These are phyloP conservation scores for Coenobita brevimanus DNA, from an alignment of 1,140 invertebrate genomes.

Conservation along the genomic window DNA sequence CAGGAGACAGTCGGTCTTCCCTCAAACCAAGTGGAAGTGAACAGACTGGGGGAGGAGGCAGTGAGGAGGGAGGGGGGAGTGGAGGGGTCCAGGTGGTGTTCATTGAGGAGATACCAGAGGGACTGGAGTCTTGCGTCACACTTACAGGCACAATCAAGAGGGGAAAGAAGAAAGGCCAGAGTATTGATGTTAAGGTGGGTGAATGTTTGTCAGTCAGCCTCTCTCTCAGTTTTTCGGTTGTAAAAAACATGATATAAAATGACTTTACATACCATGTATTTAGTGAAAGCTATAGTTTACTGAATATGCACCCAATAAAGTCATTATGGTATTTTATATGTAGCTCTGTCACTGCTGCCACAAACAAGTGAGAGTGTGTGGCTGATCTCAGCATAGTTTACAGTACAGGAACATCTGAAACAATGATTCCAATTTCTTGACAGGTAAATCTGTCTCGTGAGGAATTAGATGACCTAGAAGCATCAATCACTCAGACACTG, in stretches of 20 bases:
- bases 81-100: constrained; percentile 66
- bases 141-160: constrained; percentile 82
- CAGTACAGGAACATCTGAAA: too few relatives aligned
- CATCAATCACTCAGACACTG: constrained; percentile 77
- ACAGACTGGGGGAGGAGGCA: not conserved
- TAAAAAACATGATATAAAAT: too few relatives aligned
- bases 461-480: constrained; percentile 81
- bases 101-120: constrained; percentile 67
- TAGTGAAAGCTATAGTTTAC: too few relatives aligned
- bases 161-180: constrained; percentile 83
- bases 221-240: too few relatives aligned
- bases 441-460: constrained; percentile 77
- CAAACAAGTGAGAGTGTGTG: too few relatives aligned
- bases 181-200: constrained; percentile 82
- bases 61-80: constrained; percentile 27
- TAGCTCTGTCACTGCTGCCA: too few relatives aligned
- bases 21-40: constrained; percentile 17
- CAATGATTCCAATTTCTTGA: too few relatives aligned
- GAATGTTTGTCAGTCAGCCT: constrained; percentile 60
- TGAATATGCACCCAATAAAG: too few relatives aligned
- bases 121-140: constrained; percentile 71
- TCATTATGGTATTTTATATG: too few relatives aligned
- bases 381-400: too few relatives aligned
- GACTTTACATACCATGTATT: not conserved
- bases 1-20: constrained; percentile 1